Evolutionary conservation across 1,140 invertebrate genomes (phyloP).

Genomic region (Vanessa atalanta): DNA sequence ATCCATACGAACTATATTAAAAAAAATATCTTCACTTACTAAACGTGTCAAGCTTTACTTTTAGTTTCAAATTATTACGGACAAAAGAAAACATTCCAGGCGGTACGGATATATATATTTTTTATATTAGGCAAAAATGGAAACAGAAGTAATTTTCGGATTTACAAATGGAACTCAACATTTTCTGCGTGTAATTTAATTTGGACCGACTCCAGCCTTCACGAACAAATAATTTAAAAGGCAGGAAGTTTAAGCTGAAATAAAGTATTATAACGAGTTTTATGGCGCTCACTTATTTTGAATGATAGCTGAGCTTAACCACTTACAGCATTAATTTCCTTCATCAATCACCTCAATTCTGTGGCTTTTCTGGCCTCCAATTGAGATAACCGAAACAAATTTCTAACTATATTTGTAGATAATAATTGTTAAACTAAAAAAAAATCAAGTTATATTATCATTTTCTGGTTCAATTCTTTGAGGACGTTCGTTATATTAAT

Average conservation of each 20-base stretch:
- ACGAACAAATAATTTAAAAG: constrained; percentile 74
- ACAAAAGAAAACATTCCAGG: not conserved
- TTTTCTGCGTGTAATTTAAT: constrained; percentile 74
- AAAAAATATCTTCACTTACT: too few species aligned
- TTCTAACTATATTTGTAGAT: too few species aligned
- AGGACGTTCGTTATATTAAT: too few species aligned
- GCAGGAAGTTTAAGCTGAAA: constrained; percentile 72
- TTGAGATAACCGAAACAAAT: not conserved
- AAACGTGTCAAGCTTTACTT: not conserved
- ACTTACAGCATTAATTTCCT: constrained; percentile 72
- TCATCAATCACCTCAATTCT: constrained; percentile 61
- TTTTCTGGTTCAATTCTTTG: too few species aligned
- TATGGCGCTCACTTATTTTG: constrained; percentile 74
- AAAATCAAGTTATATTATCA: too few species aligned
- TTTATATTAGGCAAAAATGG: not conserved
- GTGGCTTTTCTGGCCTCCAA: constrained; percentile 17
- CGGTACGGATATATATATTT: not conserved
- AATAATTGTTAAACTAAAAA: too few species aligned
- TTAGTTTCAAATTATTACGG: not conserved
- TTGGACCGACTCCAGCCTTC: constrained; percentile 68
- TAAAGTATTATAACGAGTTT: constrained; percentile 76
- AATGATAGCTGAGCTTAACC: constrained; percentile 72
- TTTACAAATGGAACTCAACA: constrained; percentile 59
- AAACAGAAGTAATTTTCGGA: constrained; percentile 40
- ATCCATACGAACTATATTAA: too few species aligned